Evolutionary conservation across 2,797 vertebrate species (phyloP).

Genomic region (Diceros bicornis): DNA sequence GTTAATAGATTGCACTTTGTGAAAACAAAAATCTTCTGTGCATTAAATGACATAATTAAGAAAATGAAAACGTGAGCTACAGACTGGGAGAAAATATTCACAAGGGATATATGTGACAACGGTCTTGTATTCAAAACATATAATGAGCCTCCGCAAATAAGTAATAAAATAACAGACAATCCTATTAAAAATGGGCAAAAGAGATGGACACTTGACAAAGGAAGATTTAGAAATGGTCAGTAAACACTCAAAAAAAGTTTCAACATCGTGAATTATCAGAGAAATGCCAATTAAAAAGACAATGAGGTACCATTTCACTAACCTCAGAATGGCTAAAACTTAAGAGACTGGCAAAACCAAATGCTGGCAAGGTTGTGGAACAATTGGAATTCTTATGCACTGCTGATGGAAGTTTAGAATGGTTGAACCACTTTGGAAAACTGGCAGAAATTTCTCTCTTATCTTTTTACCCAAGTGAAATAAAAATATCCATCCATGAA

Average conservation of each 20-base stretch:
- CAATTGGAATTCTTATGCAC: not conserved
- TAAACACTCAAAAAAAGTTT: not conserved
- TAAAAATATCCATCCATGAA: not conserved
- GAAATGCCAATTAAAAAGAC: not conserved
- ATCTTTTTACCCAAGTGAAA: not conserved
- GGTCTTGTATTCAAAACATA: not conserved
- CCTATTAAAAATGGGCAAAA: not conserved
- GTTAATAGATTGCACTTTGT: not conserved
- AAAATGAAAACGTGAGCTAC: not conserved
- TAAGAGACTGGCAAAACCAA: not conserved
- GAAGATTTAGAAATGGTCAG: not conserved
- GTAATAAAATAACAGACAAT: not conserved
- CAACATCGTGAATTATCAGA: not conserved
- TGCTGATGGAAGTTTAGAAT: not conserved
- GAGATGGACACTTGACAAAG: not conserved
- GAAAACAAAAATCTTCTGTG: not conserved
- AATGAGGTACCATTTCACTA: not conserved
- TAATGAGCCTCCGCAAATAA: not conserved
- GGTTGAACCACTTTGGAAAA: not conserved
- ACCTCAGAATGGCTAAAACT: not conserved
- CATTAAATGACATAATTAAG: not conserved
- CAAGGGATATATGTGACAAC: not conserved
- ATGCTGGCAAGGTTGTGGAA: no score
- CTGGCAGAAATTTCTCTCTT: not conserved
- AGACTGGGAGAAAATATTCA: not conserved